phyloP scores from a whole-genome alignment of 1,140 invertebrate species.

The Euwallacea fornicatus region DNA sequence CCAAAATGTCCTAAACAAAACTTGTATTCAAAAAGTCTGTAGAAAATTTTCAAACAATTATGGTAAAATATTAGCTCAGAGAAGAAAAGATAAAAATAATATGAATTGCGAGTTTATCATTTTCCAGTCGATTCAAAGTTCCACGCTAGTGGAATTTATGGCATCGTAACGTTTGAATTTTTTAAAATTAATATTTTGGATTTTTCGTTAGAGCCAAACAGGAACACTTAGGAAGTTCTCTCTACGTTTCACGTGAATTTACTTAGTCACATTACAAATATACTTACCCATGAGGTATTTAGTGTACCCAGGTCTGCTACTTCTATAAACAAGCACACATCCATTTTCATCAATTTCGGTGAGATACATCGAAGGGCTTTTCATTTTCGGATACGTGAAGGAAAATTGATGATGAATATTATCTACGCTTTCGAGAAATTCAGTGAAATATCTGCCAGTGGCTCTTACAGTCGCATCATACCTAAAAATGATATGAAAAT shows the following conservation, averaged over 20 bases:
- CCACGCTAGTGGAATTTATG: no score
- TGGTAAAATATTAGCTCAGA: no score
- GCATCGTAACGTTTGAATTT: no score
- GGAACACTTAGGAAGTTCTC: no score
- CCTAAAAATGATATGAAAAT: constrained; percentile 51
- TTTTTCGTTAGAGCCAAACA: no score
- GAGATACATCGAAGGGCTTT: constrained; percentile 87
- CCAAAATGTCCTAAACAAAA: no score
- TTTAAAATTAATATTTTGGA: no score
- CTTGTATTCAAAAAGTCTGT: no score
- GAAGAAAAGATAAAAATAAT: no score
- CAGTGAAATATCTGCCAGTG: constrained; percentile 84
- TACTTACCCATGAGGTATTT: constrained; percentile 77
- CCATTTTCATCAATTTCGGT: constrained; percentile 76
- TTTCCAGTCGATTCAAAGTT: no score
- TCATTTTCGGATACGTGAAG: constrained; percentile 87
- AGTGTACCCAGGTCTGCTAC: constrained; percentile 73
- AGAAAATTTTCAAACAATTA: no score
- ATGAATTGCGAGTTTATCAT: no score
- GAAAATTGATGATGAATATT: constrained; percentile 88
- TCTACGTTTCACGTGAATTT: neutral
- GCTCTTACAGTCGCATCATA: constrained; percentile 82
- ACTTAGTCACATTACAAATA: neutral
- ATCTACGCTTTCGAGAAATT: constrained; percentile 87
- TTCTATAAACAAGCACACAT: constrained; percentile 79